These are phyloP conservation scores for Helicolenus hilgendorfi DNA, from an alignment of 2,797 vertebrate species.

Conservation along the genomic window DNA sequence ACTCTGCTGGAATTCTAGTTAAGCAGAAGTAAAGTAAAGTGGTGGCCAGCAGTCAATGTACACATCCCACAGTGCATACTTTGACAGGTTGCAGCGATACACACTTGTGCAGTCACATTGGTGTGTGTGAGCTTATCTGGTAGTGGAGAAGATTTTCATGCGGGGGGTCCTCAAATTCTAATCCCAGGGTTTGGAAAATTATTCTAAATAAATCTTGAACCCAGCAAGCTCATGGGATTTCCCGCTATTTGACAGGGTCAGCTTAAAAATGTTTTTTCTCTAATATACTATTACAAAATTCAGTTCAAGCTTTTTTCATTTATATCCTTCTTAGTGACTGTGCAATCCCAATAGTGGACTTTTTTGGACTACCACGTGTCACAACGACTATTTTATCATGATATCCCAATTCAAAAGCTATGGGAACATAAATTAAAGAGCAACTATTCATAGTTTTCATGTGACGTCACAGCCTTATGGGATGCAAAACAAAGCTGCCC, in stretches of 20 bases:
- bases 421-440: neutral
- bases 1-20: neutral
- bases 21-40: neutral
- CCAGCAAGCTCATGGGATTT: conserved; percentile 36
- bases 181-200: conserved; percentile 44
- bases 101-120: neutral
- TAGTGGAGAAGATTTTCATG: conserved; percentile 27
- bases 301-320: neutral
- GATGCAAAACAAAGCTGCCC: no score
- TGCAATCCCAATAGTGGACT: neutral
- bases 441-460: no score
- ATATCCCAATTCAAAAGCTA: neutral
- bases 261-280: conserved; percentile 16
- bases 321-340: neutral
- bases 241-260: conserved; percentile 33
- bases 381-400: neutral
- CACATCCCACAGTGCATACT: neutral
- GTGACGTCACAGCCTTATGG: no score
- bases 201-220: conserved; percentile 55
- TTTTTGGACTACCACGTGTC: neutral
- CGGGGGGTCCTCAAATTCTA: conserved; percentile 40
- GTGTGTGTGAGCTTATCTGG: conserved; percentile 23
- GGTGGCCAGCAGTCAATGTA: neutral
- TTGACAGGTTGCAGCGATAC: conserved; percentile 7
- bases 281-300: conserved; percentile 15